Evolutionary conservation across 1,140 invertebrate genomes (phyloP), one percentile per base, ranked within the genome.

Genomic region (Procambarus clarkii): DNA sequence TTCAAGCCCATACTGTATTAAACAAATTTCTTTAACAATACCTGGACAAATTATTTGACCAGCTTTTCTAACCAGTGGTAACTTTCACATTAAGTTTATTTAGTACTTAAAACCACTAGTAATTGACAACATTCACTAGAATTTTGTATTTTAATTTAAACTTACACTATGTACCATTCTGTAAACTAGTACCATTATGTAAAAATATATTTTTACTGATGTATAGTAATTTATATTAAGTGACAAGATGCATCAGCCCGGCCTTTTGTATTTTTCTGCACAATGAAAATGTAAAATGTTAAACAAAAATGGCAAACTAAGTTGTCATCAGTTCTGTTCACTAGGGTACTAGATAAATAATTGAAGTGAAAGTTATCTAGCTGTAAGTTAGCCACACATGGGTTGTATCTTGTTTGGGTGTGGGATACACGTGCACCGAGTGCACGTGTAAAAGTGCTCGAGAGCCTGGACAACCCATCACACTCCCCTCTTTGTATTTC

Each of bases 211-310:
- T 34, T 34, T 34, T 34, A n/a, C 15, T 69, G 64, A 18, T 5
- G 4, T 69, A 34, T n/a, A 54, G 50, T 13, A 34, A 54, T 54
- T 54, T 54, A 74, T 15, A 34, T 74, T 74, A 24, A 74, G 21
- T 34, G 34, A 34, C 34, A 74, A 3, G n/a, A 74, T 74, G n/a
- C 69, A 34, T 21, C 21, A 21, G 69, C 69, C 69, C 7, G n/a
- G 69, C 69, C 69, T 8, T 74, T 74, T 74, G 69, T 74, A 74
- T 74, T 74, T 74, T 74, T 74, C 5, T 74, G 15, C 69, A 44
- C 69, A 24, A 74, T 74, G 5, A 4, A 64, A 11, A 34, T n/a
- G 24, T 2, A 21, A 74, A 34, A 8, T 74, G 24, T 34, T 34
- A n/a, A 69, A n/a, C 24, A 74, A 74, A 74, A 74, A 34, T 74